Conservation (phyloP, 1,140 invertebrate species). For the Lamellibrachia luymesi region DNA sequence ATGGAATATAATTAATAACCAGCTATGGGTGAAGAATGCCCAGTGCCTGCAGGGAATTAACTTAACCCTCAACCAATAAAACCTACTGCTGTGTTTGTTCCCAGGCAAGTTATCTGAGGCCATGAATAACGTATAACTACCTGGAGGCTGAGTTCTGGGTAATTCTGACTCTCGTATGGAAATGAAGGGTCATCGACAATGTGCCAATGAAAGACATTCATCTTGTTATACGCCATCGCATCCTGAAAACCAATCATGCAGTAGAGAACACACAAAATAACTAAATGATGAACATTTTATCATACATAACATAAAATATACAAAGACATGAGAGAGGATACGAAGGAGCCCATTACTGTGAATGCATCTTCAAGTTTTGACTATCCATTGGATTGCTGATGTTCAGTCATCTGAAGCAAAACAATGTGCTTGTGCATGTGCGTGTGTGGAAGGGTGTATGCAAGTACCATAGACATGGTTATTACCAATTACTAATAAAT, state of each 20-base stretch:
- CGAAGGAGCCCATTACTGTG: background rate
- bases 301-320: background rate
- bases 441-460: too few relatives aligned
- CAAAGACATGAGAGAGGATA: background rate
- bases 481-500: too few relatives aligned
- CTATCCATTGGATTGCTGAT: too few relatives aligned
- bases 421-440: too few relatives aligned
- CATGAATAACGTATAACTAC: conserved; percentile 30
- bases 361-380: background rate
- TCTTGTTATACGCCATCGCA: conserved; percentile 54
- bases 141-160: conserved; percentile 59
- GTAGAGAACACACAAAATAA: conserved; percentile 9
- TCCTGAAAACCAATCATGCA: conserved; percentile 37
- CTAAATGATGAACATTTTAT: background rate
- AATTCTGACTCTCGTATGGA: conserved; percentile 62
- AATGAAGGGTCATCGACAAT: conserved; percentile 68
- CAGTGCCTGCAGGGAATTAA: too few relatives aligned
- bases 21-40: too few relatives aligned
- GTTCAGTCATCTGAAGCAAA: too few relatives aligned
- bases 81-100: too few relatives aligned
- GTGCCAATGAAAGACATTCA: conserved; percentile 68
- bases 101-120: background rate
- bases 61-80: too few relatives aligned
- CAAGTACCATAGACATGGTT: too few relatives aligned
- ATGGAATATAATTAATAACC: too few relatives aligned